Base-by-base conservation (phyloP, 2,113 vertebrate genomes). In the Otus sunia region DNA sequence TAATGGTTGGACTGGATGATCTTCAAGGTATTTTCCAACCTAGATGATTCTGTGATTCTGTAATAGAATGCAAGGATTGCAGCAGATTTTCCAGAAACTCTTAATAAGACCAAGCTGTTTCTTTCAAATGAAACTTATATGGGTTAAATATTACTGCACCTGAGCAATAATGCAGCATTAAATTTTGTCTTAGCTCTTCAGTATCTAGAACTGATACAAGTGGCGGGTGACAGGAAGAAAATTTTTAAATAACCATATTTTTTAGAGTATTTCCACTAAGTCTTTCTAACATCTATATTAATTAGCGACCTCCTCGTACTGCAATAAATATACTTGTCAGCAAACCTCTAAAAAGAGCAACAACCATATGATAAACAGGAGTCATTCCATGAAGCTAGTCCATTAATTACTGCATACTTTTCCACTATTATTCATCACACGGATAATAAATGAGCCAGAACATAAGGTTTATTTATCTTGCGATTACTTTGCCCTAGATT, bases 371-470 rank as follows among this genome's bases (percentile, higher is more conserved):
- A 96, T 80, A 89, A 96, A 91, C 74, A 92, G 71, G 39, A 92
- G 77, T 73, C 55, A 86, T 55, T 86, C 93, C 69, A 88, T 8
- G 32, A 93, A 95, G 85, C 45, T 62, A 85, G 86, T 69, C 71
- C 69, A 86, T 82, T 93, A 92, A 82, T 86, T 90, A 94, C 50
- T 8, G 2, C 56, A 79, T 3, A 12, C 34, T 76, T 58, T 91
- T 86, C 64, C 41, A 92, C 53, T 36, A 69, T 93, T 90, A 85
- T 79, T 91, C 55, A 96, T 80, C 62, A 66, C 41, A 64, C 23
- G 16, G 89, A 81, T 73, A 96, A 94, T 59, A 85, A 95, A 89
- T 75, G 84, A 96, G 52, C 60, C 81, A 49, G 60, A 89, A 72
- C 34, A 60, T 56, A 93, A 88, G 60, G 66, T 90, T 92, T 95